Conservation (phyloP, 2,888 invertebrate species). For the Melipona bicolor region DNA sequence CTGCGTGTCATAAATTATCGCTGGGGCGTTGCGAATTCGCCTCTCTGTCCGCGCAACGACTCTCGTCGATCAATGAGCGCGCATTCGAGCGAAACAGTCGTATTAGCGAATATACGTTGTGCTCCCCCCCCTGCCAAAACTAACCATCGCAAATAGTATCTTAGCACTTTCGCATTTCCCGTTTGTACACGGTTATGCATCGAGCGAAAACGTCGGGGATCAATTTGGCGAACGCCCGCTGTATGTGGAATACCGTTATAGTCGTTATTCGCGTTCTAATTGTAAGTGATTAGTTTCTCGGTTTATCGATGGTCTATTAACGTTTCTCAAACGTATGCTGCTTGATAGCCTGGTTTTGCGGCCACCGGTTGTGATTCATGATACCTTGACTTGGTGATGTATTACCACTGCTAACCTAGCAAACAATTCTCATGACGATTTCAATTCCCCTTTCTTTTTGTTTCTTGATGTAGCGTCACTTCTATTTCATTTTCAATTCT, state of each 20-base stretch:
- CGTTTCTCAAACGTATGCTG: neutral
- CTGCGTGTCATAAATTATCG: constrained; percentile 25
- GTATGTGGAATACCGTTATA: neutral
- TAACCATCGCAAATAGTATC: constrained; percentile 3
- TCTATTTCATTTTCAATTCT: neutral
- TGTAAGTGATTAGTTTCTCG: constrained; percentile 19
- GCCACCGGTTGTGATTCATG: neutral
- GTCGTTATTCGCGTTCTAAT: constrained; percentile 10
- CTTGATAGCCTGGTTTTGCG: neutral
- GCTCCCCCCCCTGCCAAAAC: neutral
- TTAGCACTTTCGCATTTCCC: neutral
- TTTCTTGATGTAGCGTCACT: neutral
- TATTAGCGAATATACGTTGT: neutral
- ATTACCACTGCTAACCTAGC: neutral
- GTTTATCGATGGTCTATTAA: constrained; percentile 7
- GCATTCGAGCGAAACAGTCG: constrained; percentile 12
- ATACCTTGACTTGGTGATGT: neutral
- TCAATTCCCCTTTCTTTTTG: neutral
- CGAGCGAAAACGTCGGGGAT: neutral
- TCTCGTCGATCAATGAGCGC: neutral
- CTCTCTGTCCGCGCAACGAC: neutral
- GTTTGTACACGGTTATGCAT: neutral
- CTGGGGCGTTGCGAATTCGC: neutral
- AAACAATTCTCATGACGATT: neutral
- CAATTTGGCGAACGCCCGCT: constrained; percentile 1